Base-by-base conservation (phyloP, 2,888 invertebrate genomes). In the Limnephilus lunatus region DNA sequence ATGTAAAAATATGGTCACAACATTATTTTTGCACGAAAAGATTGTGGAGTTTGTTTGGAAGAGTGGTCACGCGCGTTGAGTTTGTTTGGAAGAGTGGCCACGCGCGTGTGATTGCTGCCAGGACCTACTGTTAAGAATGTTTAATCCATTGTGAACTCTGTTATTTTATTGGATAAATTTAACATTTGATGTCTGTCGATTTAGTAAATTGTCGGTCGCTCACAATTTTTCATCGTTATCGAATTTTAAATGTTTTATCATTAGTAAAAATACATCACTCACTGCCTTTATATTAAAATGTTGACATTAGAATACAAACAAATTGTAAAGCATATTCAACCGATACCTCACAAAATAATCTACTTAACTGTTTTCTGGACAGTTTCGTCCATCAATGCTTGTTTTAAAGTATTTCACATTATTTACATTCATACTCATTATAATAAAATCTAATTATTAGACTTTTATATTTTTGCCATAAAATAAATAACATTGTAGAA, bases 241-340 rank as follows among this genome's bases (percentile, higher is more conserved):
- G 92, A 92, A 91, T 88, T 91, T 91, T 92, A 93, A 93, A 86
- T 91, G 91, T 91, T 93, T 92, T 93, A 68, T 93, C 92, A 93
- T 93, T 92, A 92, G 92, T 92, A 92, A 93, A 91, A 91, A 92
- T 92, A 91, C 92, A 92, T 93, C 93, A 93, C 93, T 93, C 93
- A 93, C 93, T 93, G 93, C 93, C 93, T 93, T 93, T 93, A 89
- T 90, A 93, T 93, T 90, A 90, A 89, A 93, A 92, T 93, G 92
- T 93, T 93, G 92, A 93, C 89, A 91, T 91, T 93, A 92, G 92
- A 91, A 93, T 92, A 92, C 89, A 92, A 92, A 90, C 81, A 68
- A 68, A 90, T 91, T 90, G 80, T 92, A 91, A 86, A 86, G 83
- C 88, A 86, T 90, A 92, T 92, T 93, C 86, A 90, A 92, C 91